phyloP scores from a whole-genome alignment of 2,797 vertebrate genomes.

The Acrocephalus scirpaceus region DNA sequence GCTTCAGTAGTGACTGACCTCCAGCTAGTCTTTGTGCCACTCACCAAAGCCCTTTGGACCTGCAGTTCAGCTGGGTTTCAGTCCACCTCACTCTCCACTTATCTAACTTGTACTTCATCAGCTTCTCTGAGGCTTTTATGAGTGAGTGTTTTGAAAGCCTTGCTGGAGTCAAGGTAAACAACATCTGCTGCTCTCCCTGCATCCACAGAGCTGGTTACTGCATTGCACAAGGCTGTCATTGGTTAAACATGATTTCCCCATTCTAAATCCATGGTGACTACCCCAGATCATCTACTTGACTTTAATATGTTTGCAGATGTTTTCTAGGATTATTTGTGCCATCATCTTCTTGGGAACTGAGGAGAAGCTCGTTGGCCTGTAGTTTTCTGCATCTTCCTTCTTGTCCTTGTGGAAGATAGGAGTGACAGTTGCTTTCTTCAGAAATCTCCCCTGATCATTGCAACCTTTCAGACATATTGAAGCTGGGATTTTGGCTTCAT shows the following conservation, averaged over 20 bases:
- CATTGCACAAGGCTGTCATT: not conserved
- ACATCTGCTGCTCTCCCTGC: conserved; percentile 29
- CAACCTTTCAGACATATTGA: not conserved
- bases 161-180: conserved; percentile 44
- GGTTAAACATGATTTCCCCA: not conserved
- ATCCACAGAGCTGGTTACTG: not conserved
- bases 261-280: not conserved
- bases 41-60: not conserved
- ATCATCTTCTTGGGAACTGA: not conserved
- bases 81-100: not conserved
- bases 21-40: not conserved
- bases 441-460: not conserved
- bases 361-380: not conserved
- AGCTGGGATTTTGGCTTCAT: not conserved
- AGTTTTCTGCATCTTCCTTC: not conserved
- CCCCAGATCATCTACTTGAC: not conserved
- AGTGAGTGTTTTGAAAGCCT: conserved; percentile 16
- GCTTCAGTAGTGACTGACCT: rapidly evolving
- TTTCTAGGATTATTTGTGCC: not conserved
- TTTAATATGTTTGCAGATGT: not conserved
- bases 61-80: not conserved
- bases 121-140: conserved; percentile 26
- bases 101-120: not conserved
- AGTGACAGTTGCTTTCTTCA: not conserved
- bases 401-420: not conserved